Conservation (phyloP, 2,797 vertebrate genomes). For the Lacerta viridis region DNA sequence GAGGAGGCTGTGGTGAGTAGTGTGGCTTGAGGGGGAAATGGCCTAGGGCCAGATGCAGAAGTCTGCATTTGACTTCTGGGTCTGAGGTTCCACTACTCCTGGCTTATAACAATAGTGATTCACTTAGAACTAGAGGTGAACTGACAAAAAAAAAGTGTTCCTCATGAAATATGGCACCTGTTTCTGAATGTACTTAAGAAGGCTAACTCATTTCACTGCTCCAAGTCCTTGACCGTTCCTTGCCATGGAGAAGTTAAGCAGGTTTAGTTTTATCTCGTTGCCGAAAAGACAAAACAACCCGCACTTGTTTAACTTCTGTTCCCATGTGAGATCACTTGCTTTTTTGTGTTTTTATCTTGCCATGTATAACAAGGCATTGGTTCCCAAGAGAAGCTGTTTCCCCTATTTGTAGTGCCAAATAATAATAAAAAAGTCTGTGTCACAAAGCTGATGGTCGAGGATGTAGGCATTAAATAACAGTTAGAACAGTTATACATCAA, state of each 20-base stretch:
- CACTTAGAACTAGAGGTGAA: too few species aligned
- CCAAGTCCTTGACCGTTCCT: too few species aligned
- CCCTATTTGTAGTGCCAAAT: background rate
- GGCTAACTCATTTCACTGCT: too few species aligned
- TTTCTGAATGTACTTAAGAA: too few species aligned
- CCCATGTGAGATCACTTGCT: background rate
- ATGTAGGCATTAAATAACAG: background rate
- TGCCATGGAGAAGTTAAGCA: background rate
- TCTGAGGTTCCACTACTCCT: too few species aligned
- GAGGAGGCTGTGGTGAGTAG: too few species aligned
- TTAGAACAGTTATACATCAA: background rate
- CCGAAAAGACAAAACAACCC: too few species aligned
- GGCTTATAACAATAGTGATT: too few species aligned
- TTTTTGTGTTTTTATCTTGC: background rate
- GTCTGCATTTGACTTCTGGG: too few species aligned
- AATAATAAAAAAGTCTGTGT: background rate
- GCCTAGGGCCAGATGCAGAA: too few species aligned
- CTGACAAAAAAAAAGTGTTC: background rate
- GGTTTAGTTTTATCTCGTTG: background rate
- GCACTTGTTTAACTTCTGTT: background rate
- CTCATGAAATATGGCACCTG: background rate
- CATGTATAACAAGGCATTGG: background rate
- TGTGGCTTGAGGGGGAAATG: too few species aligned
- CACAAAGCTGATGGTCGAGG: background rate
- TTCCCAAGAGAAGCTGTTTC: background rate